Evolutionary conservation across 2,888 invertebrate genomes (phyloP).

Genomic region (Caenorhabditis sulstoni): DNA sequence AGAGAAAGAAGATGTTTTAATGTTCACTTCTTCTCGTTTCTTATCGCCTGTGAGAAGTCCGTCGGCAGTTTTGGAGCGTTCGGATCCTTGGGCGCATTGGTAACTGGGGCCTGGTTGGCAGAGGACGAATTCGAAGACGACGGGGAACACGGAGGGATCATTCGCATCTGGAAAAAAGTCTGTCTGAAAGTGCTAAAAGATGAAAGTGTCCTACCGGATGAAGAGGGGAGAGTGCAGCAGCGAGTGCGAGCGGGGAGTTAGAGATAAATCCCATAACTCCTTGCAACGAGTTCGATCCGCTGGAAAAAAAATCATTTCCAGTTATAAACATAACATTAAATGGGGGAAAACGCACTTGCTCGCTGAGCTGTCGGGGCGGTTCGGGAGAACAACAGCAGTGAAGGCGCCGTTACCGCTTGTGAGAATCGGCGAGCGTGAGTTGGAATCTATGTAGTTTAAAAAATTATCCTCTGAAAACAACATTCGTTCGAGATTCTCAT

Average conservation of each 20-base stretch:
- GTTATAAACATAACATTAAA: not conserved
- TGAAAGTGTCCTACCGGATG: slow-evolving; percentile 45
- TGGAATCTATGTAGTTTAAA: slow-evolving; percentile 66
- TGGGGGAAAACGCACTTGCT: slow-evolving; percentile 55
- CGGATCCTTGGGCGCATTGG: slow-evolving; percentile 31
- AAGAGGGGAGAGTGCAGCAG: slow-evolving; percentile 58
- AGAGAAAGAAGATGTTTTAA: not conserved
- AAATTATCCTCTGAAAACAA: slow-evolving; percentile 40
- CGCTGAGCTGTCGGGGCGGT: slow-evolving; percentile 58
- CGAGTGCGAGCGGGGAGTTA: slow-evolving; percentile 55
- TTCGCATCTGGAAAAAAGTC: slow-evolving; percentile 45
- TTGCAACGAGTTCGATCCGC: slow-evolving; percentile 60
- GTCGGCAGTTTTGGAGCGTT: slow-evolving; percentile 49
- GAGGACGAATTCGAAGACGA: slow-evolving; percentile 46
- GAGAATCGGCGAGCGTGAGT: slow-evolving; percentile 62
- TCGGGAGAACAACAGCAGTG: not conserved
- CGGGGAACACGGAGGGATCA: slow-evolving; percentile 31
- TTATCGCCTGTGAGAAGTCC: slow-evolving; percentile 50
- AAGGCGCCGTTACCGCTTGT: slow-evolving; percentile 8
- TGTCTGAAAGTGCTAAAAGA: not conserved
- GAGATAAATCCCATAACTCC: slow-evolving; percentile 58
- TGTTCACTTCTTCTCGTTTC: slow-evolving; percentile 15
- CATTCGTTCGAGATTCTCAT: no score
- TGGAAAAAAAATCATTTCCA: slow-evolving; percentile 35
- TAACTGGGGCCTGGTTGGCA: slow-evolving; percentile 53